A percentile compares a stretch with the other conserved stretches of the same genome.
phyloP scores from a whole-genome alignment of 1,140 invertebrate species.

The Pseudomyrmex concolor region DNA sequence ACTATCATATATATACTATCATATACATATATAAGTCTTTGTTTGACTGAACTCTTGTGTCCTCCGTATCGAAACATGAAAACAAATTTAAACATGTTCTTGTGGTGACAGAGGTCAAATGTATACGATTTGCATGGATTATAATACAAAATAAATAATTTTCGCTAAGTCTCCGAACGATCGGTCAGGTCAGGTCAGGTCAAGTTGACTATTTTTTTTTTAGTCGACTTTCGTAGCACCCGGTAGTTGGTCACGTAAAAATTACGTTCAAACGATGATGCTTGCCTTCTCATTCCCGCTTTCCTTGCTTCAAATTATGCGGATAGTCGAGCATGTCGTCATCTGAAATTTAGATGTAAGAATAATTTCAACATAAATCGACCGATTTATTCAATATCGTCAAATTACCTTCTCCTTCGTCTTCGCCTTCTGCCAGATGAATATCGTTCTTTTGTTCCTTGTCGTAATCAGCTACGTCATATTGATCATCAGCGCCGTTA shows the following conservation, averaged over 20 bases:
- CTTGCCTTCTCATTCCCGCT: constrained; percentile 72
- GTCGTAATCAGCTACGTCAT: constrained; percentile 80
- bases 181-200: constrained; percentile 9
- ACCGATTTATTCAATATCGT: background rate
- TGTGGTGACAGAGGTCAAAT: background rate
- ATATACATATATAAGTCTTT: constrained; percentile 34
- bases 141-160: constrained; percentile 36
- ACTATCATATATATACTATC: constrained; percentile 64
- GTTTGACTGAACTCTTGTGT: constrained; percentile 44
- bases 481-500: constrained; percentile 80
- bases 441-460: constrained; percentile 82
- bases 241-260: background rate
- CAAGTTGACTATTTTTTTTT: constrained; percentile 25
- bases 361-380: constrained; percentile 38
- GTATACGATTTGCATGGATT: constrained; percentile 25
- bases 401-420: constrained; percentile 81
- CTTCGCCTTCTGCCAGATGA: constrained; percentile 79
- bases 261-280: background rate
- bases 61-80: background rate
- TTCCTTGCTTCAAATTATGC: constrained; percentile 78
- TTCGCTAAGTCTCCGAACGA: constrained; percentile 16
- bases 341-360: constrained; percentile 71
- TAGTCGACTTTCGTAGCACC: background rate
- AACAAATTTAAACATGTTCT: background rate
- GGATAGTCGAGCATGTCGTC: constrained; percentile 79